Conservation (phyloP, 2,113 vertebrate genomes). For the human (Homo sapiens) region DNA sequence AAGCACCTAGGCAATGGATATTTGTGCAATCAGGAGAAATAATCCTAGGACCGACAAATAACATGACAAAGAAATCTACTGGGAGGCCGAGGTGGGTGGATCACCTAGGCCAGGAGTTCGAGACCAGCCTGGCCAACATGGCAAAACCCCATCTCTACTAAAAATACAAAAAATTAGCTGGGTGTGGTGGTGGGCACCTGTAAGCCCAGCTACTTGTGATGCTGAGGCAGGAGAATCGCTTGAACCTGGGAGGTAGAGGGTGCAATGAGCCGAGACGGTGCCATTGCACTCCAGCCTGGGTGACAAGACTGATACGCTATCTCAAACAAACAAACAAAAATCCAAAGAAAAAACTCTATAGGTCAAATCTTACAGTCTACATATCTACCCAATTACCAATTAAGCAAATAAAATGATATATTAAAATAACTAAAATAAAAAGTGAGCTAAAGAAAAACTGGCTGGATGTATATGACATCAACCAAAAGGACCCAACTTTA, state of each 20-base stretch:
- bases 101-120: too few relatives aligned
- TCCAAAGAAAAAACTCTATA: not conserved
- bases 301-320: too few relatives aligned
- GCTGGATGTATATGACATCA: not conserved
- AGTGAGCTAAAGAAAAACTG: not conserved
- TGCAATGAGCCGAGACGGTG: too few relatives aligned
- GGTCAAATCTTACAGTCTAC: not conserved
- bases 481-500: not conserved
- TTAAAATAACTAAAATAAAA: slow-evolving; percentile 3
- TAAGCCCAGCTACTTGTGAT: too few relatives aligned
- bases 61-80: not conserved
- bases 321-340: not conserved
- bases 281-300: too few relatives aligned
- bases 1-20: not conserved
- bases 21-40: not conserved
- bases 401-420: not conserved
- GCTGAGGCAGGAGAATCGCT: too few relatives aligned
- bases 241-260: too few relatives aligned
- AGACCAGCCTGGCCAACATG: too few relatives aligned
- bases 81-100: too few relatives aligned
- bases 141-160: too few relatives aligned
- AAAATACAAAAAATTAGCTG: too few relatives aligned
- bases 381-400: not conserved
- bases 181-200: too few relatives aligned
- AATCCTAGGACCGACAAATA: not conserved